Conservation (phyloP, 1,140 invertebrate species). For the Lepidurus couesii region DNA sequence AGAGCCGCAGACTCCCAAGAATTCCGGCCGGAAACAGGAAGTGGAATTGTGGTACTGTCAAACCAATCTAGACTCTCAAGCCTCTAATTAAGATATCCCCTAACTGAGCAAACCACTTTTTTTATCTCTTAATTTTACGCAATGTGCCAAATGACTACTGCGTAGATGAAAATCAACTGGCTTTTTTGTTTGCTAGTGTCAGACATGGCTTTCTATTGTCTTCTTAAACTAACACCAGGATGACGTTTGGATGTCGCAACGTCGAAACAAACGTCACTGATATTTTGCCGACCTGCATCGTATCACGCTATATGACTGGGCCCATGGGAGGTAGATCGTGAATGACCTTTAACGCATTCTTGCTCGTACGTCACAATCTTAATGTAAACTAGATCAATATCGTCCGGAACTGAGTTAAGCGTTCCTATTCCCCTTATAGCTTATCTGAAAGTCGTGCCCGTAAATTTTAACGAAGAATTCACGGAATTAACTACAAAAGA, state of each 20-base stretch:
- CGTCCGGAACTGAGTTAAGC: no score
- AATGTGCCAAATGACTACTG: no score
- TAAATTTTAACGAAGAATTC: no score
- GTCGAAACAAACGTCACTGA: background rate
- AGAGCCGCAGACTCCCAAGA: background rate
- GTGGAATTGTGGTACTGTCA: background rate
- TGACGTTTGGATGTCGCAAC: background rate
- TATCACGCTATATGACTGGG: background rate
- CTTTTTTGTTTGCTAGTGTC: no score
- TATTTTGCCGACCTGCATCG: background rate
- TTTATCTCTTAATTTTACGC: background rate
- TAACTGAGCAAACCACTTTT: background rate
- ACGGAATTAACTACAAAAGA: no score
- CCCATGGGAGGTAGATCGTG: no score
- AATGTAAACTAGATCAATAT: no score
- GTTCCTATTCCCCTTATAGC: no score
- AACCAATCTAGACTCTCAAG: background rate
- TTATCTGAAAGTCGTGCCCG: no score
- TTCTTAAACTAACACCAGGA: background rate
- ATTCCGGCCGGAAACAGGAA: constrained; percentile 10
- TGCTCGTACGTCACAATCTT: no score
- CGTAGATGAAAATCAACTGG: no score
- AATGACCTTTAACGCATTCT: no score
- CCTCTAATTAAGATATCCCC: background rate
- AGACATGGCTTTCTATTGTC: background rate